Conservation (phyloP, 2,888 invertebrate genomes). For the Andrena fulva region DNA sequence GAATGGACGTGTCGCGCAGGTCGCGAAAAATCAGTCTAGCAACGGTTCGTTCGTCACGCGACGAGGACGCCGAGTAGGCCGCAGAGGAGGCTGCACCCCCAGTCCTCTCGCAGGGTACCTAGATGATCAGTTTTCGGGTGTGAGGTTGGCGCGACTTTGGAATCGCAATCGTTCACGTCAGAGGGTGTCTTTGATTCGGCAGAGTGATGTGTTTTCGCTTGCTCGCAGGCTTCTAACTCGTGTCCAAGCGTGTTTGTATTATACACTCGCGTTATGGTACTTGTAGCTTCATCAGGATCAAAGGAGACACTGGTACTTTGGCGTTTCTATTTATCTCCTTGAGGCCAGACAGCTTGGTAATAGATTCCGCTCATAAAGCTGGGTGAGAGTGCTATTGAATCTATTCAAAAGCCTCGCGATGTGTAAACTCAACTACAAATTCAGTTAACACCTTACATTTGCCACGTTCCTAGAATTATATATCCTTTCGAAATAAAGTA, state of each 20-base stretch:
- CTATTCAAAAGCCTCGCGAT: too few species aligned
- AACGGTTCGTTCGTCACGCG: not conserved
- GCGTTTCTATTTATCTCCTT: not conserved
- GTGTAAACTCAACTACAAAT: too few species aligned
- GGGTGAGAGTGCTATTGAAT: too few species aligned
- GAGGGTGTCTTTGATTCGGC: not conserved
- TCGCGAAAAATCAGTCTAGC: not conserved
- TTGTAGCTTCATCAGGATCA: slow-evolving; percentile 20
- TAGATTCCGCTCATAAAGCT: not conserved
- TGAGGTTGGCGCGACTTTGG: not conserved
- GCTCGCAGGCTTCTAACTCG: not conserved
- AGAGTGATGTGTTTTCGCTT: slow-evolving; percentile 13
- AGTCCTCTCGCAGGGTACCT: not conserved
- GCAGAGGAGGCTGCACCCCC: too few species aligned
- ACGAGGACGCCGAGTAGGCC: too few species aligned
- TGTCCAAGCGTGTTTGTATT: slow-evolving; percentile 16
- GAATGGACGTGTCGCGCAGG: not conserved
- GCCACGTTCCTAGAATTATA: too few species aligned
- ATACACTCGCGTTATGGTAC: not conserved
- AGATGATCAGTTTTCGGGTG: not conserved
- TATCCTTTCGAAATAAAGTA: too few species aligned
- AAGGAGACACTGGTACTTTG: not conserved
- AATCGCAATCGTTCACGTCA: not conserved
- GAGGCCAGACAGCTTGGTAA: not conserved
- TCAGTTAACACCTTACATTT: too few species aligned